Evolutionary conservation across 2,797 vertebrate species (phyloP).

Genomic region (Eulemur rubriventer): DNA sequence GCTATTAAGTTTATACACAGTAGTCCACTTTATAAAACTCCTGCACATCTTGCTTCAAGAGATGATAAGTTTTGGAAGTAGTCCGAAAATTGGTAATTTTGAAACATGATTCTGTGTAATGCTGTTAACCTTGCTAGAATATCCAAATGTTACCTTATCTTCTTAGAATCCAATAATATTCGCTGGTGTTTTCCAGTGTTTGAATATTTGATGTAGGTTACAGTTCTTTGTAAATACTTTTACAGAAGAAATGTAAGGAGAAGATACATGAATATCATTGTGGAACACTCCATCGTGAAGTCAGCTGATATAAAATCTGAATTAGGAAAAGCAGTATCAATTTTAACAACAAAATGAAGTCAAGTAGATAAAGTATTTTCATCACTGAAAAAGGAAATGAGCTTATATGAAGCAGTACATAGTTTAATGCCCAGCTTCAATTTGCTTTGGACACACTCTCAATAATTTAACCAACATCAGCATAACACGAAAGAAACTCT

Average conservation of each 20-base stretch:
- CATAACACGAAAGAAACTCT: not conserved
- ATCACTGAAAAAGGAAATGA: not conserved
- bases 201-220: not conserved
- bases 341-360: not conserved
- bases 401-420: not conserved
- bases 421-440: not conserved
- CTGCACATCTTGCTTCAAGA: not conserved
- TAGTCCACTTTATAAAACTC: not conserved
- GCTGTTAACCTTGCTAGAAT: not conserved
- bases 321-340: not conserved
- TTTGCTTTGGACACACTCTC: not conserved
- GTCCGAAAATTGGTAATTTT: not conserved
- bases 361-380: slow-evolving; percentile 4
- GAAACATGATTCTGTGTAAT: not conserved
- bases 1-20: not conserved
- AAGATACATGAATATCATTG: not conserved
- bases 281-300: not conserved
- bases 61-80: not conserved
- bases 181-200: not conserved
- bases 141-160: not conserved
- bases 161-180: not conserved
- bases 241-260: not conserved
- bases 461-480: not conserved
- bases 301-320: not conserved
- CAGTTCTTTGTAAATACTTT: not conserved